Evolutionary conservation across 1,140 invertebrate species (phyloP).

Genomic region (Listronotus oregonensis): DNA sequence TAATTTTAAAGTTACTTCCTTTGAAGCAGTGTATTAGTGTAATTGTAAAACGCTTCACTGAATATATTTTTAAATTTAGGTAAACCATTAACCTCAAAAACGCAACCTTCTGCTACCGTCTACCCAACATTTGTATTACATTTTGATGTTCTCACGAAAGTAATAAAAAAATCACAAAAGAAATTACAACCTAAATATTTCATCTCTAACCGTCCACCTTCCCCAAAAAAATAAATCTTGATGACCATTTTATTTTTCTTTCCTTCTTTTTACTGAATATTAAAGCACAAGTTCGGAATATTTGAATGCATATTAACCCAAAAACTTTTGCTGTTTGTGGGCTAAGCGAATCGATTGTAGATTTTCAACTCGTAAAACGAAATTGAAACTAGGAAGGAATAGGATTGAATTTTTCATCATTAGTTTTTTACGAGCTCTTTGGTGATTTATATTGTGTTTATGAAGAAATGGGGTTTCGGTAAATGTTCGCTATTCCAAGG

Average conservation of each 20-base stretch:
- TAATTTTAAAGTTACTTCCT: too few relatives aligned
- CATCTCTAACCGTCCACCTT: not conserved
- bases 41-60: too few relatives aligned
- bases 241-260: slow-evolving; percentile 9
- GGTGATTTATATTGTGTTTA: too few relatives aligned
- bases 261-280: slow-evolving; percentile 23
- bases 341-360: slow-evolving; percentile 9
- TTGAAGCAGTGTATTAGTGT: too few relatives aligned
- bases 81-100: too few relatives aligned
- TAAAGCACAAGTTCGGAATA: slow-evolving; percentile 30
- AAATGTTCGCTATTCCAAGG: too few relatives aligned
- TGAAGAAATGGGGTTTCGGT: too few relatives aligned
- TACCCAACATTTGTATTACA: not conserved
- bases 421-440: too few relatives aligned
- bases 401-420: too few relatives aligned
- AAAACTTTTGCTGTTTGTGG: slow-evolving; percentile 8
- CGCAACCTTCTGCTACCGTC: too few relatives aligned
- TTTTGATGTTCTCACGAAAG: not conserved
- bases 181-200: slow-evolving; percentile 3
- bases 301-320: slow-evolving; percentile 29
- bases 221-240: slow-evolving; percentile 2
- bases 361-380: slow-evolving; percentile 2
- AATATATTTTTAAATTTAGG: too few relatives aligned
- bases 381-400: too few relatives aligned
- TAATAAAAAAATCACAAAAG: slow-evolving; percentile 4